These are phyloP conservation scores for Bombus haemorrhoidalis DNA, from an alignment of 1,140 invertebrate species.

Conservation along the genomic window DNA sequence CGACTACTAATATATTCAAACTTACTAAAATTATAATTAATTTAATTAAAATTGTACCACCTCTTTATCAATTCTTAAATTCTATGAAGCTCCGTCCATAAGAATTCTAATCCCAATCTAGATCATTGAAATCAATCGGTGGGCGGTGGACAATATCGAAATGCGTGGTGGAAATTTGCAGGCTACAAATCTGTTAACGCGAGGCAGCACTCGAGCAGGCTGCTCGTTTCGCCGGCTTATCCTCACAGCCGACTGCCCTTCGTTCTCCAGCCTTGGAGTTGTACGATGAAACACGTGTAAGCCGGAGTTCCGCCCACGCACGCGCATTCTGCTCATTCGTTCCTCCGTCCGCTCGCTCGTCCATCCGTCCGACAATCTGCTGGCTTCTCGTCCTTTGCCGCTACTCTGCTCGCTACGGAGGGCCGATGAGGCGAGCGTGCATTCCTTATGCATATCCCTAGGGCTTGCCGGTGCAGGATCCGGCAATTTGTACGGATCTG, in stretches of 20 bases:
- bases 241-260: slow-evolving; percentile 74
- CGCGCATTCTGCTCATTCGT: slow-evolving; percentile 69
- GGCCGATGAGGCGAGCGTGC: slow-evolving; percentile 59
- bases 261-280: slow-evolving; percentile 74
- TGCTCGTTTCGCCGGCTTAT: slow-evolving; percentile 64
- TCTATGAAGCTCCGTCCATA: background rate
- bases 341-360: slow-evolving; percentile 45
- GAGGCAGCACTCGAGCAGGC: slow-evolving; percentile 14
- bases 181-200: background rate
- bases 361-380: slow-evolving; percentile 55
- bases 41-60: background rate
- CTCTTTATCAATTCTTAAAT: background rate
- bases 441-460: slow-evolving; percentile 60
- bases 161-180: background rate
- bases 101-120: background rate
- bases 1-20: too few relatives aligned
- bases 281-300: slow-evolving; percentile 68
- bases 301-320: slow-evolving; percentile 74
- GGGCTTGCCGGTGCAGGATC: slow-evolving; percentile 70
- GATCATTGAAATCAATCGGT: background rate
- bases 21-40: too few relatives aligned
- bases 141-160: background rate
- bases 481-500: slow-evolving; percentile 73
- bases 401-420: slow-evolving; percentile 53
- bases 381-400: slow-evolving; percentile 59